A percentile compares a stretch with the other conserved stretches of the same genome.
Conservation (phyloP, 2,113 vertebrate species). For the Onychorhynchus coronatus region DNA sequence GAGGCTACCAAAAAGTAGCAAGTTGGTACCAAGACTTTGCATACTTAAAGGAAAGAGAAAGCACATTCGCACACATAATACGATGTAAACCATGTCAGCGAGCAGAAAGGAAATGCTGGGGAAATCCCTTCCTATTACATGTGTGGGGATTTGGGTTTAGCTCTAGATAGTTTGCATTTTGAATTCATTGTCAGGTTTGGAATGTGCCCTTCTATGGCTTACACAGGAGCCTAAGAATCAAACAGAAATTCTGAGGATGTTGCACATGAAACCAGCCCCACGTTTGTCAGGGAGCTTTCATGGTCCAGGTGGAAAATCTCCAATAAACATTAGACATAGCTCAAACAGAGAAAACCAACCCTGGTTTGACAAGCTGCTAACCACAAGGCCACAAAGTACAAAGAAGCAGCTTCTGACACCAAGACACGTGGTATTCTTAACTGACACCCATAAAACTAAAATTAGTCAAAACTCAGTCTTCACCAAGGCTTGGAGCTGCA, state of each 20-base stretch:
- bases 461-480: slow-evolving; percentile 25
- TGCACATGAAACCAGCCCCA: neutral
- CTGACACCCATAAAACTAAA: slow-evolving; percentile 50
- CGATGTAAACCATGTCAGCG: neutral
- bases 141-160: neutral
- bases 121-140: slow-evolving; percentile 15
- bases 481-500: neutral
- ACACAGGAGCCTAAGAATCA: neutral
- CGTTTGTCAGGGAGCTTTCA: slow-evolving; percentile 35
- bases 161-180: neutral
- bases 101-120: neutral
- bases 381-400: slow-evolving; percentile 2
- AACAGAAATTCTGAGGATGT: slow-evolving; percentile 19
- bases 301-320: slow-evolving; percentile 59
- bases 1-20: neutral
- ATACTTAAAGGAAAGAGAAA: neutral
- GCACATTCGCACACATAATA: neutral
- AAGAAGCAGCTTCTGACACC: slow-evolving; percentile 32
- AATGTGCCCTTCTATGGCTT: neutral
- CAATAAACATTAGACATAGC: slow-evolving; percentile 30
- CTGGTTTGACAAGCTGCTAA: slow-evolving; percentile 32
- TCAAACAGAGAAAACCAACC: slow-evolving; percentile 21
- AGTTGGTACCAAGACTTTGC: neutral
- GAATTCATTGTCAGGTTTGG: neutral
- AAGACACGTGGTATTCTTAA: slow-evolving; percentile 22